Evolutionary conservation across 2,888 invertebrate species (phyloP), one percentile per base, ranked within the genome.

Genomic region (Drosophila tripunctata): DNA sequence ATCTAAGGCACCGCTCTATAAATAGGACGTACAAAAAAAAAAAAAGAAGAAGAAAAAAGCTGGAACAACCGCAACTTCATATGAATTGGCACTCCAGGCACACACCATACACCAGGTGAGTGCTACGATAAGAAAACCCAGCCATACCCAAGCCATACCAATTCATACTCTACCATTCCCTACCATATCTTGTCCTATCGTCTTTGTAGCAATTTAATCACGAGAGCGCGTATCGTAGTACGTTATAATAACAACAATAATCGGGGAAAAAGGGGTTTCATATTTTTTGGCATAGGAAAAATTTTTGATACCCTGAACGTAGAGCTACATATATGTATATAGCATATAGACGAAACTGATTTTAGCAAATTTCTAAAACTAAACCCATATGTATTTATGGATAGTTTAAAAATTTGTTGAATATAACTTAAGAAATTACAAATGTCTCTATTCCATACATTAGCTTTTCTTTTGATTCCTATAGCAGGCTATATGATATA

Each of bases 1-100:
- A 72, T 72, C 72, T 73, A 43, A 67, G 72, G 54, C 67, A 70
- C 62, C 54, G 45, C 57, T 58, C 64, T 72, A 72, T 68, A 73
- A 72, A 72, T 72, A 73, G 68, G 14, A 27, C 33, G 36, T 19
- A 45, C 22, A 27, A 27, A 27, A 2, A 27, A 27, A 27, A 27
- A 10, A 27, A 27, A 27, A 27, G 2, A 27, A 27, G 2, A 14
- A 40, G 17, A 10, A 31, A 27, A 7, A 27, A 27, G 2, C 10
- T 33, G 17, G 7, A 31, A 33, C 31, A 64, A 61, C 27, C 52
- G 50, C 44, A 71, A 75, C 55, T 67, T 64, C 63, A 54, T 19
- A 44, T 48, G 43, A 61, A 71, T 63, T 71, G 64, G 57, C 58
- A 70, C 66, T 70, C 31, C 41, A 41, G 55, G 41, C 30, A 35